Evolutionary conservation across 2,113 vertebrate species (phyloP).

Genomic region (Paramormyrops kingsleyae): DNA sequence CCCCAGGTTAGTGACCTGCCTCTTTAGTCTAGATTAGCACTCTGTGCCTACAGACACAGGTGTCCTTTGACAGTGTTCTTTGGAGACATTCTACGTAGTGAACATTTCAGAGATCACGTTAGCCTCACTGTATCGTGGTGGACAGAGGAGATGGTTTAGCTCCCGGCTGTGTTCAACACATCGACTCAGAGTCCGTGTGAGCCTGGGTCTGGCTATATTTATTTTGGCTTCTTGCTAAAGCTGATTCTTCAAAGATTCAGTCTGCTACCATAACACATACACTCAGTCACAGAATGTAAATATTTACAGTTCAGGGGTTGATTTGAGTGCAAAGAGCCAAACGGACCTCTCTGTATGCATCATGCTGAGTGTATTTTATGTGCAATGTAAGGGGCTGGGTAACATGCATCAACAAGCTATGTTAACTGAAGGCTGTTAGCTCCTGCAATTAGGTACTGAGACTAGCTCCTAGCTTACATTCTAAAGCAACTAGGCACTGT

Average conservation of each 20-base stretch:
- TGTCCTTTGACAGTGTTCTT: not conserved
- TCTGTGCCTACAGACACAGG: not conserved
- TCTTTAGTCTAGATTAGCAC: not conserved
- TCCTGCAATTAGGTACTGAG: not conserved
- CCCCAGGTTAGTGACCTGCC: not conserved
- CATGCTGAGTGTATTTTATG: not conserved
- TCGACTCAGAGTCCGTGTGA: not conserved
- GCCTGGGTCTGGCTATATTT: not conserved
- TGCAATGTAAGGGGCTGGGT: not conserved
- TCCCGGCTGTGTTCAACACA: not conserved
- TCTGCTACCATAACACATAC: not conserved
- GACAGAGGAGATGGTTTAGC: not conserved
- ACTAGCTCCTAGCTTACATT: not conserved
- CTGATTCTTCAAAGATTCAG: conserved; percentile 1
- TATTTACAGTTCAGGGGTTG: conserved; percentile 8
- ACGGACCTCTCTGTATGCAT: not conserved
- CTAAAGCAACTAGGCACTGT: not conserved
- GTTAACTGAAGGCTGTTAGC: not conserved
- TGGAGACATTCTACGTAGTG: not conserved
- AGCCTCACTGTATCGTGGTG: not conserved
- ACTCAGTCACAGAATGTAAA: not conserved
- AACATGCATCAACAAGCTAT: not conserved
- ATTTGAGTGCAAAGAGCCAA: conserved; percentile 1
- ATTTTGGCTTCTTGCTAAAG: not conserved
- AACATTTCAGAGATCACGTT: not conserved